Conservation (phyloP, 1,140 invertebrate genomes). For the Heliconius congener region DNA sequence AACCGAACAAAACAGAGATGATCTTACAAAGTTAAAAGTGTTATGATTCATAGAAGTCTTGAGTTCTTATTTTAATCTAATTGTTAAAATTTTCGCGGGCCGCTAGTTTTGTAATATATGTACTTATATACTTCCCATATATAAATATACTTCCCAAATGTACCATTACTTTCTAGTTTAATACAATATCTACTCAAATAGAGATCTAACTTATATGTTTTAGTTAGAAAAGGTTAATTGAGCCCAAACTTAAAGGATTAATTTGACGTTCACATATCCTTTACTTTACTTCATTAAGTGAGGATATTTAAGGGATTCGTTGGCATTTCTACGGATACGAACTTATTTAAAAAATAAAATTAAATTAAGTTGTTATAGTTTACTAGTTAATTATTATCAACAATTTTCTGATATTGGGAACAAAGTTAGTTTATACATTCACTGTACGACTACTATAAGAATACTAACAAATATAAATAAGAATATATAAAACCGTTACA, state of each 20-base stretch:
- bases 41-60: not conserved
- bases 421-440: no score
- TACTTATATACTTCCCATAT: not conserved
- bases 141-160: not conserved
- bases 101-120: no score
- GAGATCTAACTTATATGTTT: not conserved
- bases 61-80: not conserved
- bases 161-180: not conserved
- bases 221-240: not conserved
- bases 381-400: not conserved
- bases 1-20: constrained; percentile 4
- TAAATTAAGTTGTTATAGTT: not conserved
- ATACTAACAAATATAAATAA: no score
- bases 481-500: no score
- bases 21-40: constrained; percentile 10
- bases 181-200: not conserved
- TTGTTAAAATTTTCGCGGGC: no score
- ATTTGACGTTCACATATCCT: not conserved
- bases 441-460: no score
- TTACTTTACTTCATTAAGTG: not conserved
- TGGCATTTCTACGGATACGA: not conserved
- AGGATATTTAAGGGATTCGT: constrained; percentile 2
- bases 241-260: not conserved
- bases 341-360: not conserved
- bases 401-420: no score